Base-by-base conservation (phyloP, 2,888 invertebrate genomes). In the Drosophila kokeensis region DNA sequence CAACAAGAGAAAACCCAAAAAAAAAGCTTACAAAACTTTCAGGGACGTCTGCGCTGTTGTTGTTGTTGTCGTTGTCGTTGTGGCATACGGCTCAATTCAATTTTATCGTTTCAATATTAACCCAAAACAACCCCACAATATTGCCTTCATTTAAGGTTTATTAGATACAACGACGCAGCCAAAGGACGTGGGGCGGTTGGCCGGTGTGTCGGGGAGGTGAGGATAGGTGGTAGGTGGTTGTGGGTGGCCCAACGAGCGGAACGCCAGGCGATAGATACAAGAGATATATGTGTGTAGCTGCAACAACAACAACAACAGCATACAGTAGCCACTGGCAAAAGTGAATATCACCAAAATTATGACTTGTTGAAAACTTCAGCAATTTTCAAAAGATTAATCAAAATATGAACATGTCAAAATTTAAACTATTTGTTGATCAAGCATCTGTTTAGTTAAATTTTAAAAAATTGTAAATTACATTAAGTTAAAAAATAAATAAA, bases 61-160 rank as follows among this genome's bases (percentile, higher is more conserved):
- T 45, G 36, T 50, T 29, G 54, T 27, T 54, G 61, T 49, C 60
- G 58, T 38, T 72, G 57, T 55, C 64, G 50, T 36, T 69, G 69
- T 58, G 88, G 81, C 87, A 80, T 72, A 76, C 70, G 85, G 82
- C 90, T 84, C 91, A 91, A 92, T 90, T 90, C 81, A 89, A 87
- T 91, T 91, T 92, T 92, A 91, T 92, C 91, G 90, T 90, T 90
- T 90, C 90, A 87, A 86, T 87, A 91, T 91, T 90, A 90, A 92
- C 91, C 91, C 90, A 90, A 91, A 91, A 91, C 83, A 91, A 86
- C 90, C 90, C 91, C 91, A 88, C 90, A 92, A 91, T 90, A 91
- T 91, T 91, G 92, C 90, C 90, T 89, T 89, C 91, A 91, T 91
- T 91, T 91, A 91, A 91, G 91, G 92, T 92, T 92, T 91, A 91